Evolutionary conservation across 2,888 invertebrate species (phyloP), one percentile per base, ranked within the genome.

Genomic region (Dendrolimus pini): DNA sequence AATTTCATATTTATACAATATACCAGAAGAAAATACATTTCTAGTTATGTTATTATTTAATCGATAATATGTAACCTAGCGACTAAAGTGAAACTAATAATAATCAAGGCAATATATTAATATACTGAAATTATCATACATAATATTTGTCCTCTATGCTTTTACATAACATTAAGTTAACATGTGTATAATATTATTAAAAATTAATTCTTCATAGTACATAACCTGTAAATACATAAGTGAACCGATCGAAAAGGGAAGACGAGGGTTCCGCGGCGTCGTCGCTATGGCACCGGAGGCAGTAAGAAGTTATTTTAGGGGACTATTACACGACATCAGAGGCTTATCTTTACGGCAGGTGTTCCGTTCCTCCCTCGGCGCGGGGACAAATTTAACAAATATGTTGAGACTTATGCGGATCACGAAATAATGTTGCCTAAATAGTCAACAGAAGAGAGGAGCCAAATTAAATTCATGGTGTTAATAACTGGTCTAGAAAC

Each of bases 261-360:
- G 64, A 62, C 62, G 75, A 72, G 79, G 78, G 74, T 67, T 70
- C 70, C 70, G 69, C 70, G 73, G 12, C 69, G 64, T 64, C 77
- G 85, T 87, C 82, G 85, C 82, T 78, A 83, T 84, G 78, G 85
- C 83, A 79, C 87, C 88, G 89, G 85, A 85, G 88, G 89, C 86
- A 82, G 83, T 89, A 87, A 88, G 87, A 89, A 88, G 88, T 89
- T 89, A 89, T 88, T 89, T 88, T 85, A 89, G 88, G 89, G 87
- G 88, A 80, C 85, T 86, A 86, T 86, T 86, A 83, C 83, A 85
- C 80, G 81, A 80, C 85, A 83, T 86, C 86, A 79, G 78, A 74
- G 78, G 89, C 89, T 90, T 90, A 90, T 90, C 90, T 90, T 89
- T 89, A 89, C 88, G 87, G 87, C 89, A 90, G 90, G 89, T 89